Base-by-base conservation (phyloP, 2,113 vertebrate species). In the Scomber scombrus region DNA sequence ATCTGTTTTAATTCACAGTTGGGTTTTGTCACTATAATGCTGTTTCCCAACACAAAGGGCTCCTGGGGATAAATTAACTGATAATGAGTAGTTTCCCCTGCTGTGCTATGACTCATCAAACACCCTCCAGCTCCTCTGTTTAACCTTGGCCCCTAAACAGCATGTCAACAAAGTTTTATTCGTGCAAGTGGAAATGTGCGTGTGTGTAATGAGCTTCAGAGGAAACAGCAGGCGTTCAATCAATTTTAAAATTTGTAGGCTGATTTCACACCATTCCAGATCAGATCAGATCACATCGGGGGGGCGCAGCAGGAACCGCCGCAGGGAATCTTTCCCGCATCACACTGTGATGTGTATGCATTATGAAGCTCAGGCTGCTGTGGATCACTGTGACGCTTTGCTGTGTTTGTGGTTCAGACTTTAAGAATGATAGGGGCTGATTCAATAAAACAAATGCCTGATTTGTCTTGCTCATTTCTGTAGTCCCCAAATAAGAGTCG, bases 21-120 rank as follows among this genome's bases (percentile, higher is more conserved):
- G 0, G 19, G 14, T 46, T 55, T 45, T 60, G 46, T 21, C 63
- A 58, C 45, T 56, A 18, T 71, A 50, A 52, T 49, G 16, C 52
- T 66, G 47, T 86, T 73, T 75, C 65, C 52, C 26, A 69, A 62
- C 64, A 75, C 47, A 79, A 79, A 72, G 85, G 66, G 40, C 82
- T 89, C 69, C 57, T 34, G 85, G 63, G 82, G 64, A 80, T 86
- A 75, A 90, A 89, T 82, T 49, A 84, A 78, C 21, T 31, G 78
- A 84, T 84, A 82, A 84, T 72, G 69, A 89, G 79, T 85, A 63
- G 62, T 63, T 78, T 71, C 58, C 60, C 73, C 65, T 71, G 67
- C 79, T 86, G 64, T 12, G 72, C 50, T 29, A 40, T 74, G 82
- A 86, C 76, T 89, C 81, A 85, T 75, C 62, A 65, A 52, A 49